Percentiles rank a stretch among this genome's conserved stretches.
Evolutionary conservation across 2,797 vertebrate species (phyloP).

Genomic region (Oryzias sinensis): DNA sequence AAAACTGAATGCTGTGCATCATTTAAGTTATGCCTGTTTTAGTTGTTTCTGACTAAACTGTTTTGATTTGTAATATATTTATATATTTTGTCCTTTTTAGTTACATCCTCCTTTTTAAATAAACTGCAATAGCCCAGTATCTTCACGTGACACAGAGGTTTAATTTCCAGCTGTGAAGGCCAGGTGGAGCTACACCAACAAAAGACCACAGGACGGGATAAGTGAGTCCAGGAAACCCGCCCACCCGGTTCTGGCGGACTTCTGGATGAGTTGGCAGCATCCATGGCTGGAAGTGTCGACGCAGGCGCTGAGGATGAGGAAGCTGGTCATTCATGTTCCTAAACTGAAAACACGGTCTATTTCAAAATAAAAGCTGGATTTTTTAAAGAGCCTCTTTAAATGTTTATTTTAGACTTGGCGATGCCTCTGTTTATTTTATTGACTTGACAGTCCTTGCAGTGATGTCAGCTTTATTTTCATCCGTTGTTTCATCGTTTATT

Average conservation of each 20-base stretch:
- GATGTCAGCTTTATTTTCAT: conserved; percentile 23
- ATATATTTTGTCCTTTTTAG: too few relatives aligned
- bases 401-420: too few relatives aligned
- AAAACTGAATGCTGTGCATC: too few relatives aligned
- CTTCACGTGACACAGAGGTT: background rate
- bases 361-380: conserved; percentile 38
- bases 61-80: too few relatives aligned
- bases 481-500: background rate
- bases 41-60: too few relatives aligned
- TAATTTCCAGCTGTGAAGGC: conserved; percentile 15
- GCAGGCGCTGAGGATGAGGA: conserved; percentile 53
- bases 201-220: conserved; percentile 46
- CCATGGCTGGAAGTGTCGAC: conserved; percentile 65
- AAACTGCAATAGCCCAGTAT: background rate
- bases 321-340: background rate
- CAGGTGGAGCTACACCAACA: conserved; percentile 25
- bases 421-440: too few relatives aligned
- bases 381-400: background rate
- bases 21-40: too few relatives aligned
- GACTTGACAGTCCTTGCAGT: background rate
- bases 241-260: conserved; percentile 53
- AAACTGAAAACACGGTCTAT: conserved; percentile 10
- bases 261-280: conserved; percentile 66
- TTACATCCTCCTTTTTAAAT: background rate
- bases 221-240: conserved; percentile 65